phyloP scores from a whole-genome alignment of 2,797 vertebrate genomes.

The Platalea minor region DNA sequence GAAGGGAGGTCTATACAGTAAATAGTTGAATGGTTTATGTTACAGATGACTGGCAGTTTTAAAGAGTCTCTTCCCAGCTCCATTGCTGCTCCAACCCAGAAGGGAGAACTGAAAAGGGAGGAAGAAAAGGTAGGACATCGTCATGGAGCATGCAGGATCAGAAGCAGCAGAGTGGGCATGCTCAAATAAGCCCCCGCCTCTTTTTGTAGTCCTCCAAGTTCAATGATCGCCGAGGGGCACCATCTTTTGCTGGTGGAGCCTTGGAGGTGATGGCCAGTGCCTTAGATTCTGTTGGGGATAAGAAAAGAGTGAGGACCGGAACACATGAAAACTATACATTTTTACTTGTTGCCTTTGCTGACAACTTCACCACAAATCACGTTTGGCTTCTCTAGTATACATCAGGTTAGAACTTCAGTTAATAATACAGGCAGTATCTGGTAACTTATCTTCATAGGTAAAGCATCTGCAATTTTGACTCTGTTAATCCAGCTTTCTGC shows the following conservation, averaged over 20 bases:
- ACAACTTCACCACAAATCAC: not conserved
- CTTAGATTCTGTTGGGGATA: conserved; percentile 87
- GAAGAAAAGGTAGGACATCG: conserved; percentile 59
- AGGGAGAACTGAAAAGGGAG: conserved; percentile 72
- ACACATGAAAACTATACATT: not conserved
- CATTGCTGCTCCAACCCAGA: conserved; percentile 78
- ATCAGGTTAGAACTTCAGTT: not conserved
- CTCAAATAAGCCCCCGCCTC: conserved; percentile 96
- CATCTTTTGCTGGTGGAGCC: conserved; percentile 94
- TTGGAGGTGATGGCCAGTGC: conserved; percentile 96
- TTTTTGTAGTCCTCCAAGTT: conserved; percentile 99
- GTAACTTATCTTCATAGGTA: not conserved
- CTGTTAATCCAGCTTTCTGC: not conserved
- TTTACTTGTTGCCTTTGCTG: not conserved
- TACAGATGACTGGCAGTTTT: conserved; percentile 79
- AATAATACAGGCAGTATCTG: not conserved
- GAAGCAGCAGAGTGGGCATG: conserved; percentile 68
- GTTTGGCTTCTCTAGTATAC: not conserved
- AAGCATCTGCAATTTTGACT: not conserved
- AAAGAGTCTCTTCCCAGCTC: conserved; percentile 78
- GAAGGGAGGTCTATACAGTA: conserved; percentile 78
- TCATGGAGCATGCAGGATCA: conserved; percentile 84
- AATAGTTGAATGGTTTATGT: conserved; percentile 78
- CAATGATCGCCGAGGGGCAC: conserved; percentile 92
- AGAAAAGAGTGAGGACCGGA: not conserved